phyloP scores from a whole-genome alignment of 1,140 invertebrate species.

The Potamilus streckersoni region DNA sequence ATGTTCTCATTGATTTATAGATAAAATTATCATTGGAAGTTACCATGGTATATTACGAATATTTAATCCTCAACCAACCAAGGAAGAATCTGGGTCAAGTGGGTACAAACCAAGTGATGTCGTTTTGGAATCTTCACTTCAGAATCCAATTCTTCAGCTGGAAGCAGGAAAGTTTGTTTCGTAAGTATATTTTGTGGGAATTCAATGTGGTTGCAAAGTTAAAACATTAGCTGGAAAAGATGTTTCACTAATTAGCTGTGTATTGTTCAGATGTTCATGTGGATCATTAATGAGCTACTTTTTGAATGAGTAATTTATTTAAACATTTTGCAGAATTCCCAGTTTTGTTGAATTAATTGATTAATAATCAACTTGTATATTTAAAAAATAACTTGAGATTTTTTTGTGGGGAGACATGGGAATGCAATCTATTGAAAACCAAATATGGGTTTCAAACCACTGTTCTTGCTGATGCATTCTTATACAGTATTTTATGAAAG shows the following conservation, averaged over 20 bases:
- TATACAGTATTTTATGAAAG: too few species aligned
- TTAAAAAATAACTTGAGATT: too few species aligned
- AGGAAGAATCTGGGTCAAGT: slow-evolving; percentile 59
- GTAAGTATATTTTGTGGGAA: slow-evolving; percentile 70
- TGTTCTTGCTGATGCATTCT: too few species aligned
- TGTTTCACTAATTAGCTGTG: neutral
- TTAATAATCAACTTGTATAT: neutral
- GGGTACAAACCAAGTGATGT: slow-evolving; percentile 77
- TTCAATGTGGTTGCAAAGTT: neutral
- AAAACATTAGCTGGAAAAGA: neutral
- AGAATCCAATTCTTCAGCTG: slow-evolving; percentile 79
- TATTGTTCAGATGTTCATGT: neutral
- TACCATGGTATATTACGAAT: slow-evolving; percentile 78
- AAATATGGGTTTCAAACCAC: too few species aligned
- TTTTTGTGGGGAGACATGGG: too few species aligned
- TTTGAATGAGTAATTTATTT: neutral
- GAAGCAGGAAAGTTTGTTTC: slow-evolving; percentile 79
- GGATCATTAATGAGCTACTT: neutral
- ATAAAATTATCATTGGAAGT: slow-evolving; percentile 79
- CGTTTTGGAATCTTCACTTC: slow-evolving; percentile 77
- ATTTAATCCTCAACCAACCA: slow-evolving; percentile 73
- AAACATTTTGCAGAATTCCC: neutral
- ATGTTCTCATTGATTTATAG: slow-evolving; percentile 52
- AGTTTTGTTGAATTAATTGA: neutral
- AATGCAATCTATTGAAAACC: too few species aligned